Evolutionary conservation across 2,113 vertebrate genomes (phyloP).

Genomic region (Aphelocoma coerulescens): DNA sequence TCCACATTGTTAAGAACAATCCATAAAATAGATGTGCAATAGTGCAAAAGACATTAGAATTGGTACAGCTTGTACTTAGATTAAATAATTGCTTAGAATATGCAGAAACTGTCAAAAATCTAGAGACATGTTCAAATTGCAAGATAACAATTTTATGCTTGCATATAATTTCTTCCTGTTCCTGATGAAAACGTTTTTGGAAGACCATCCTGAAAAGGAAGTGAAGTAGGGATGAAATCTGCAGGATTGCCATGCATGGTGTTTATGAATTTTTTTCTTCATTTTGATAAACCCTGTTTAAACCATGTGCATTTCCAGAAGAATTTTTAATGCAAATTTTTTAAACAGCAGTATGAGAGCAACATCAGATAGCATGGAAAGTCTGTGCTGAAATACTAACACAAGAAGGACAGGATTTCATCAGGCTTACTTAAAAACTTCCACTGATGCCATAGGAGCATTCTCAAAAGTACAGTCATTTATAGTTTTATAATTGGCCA

Average conservation of each 20-base stretch:
- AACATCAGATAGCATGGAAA: not conserved
- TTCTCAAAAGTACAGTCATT: not conserved
- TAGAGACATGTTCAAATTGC: not conserved
- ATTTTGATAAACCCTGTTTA: not conserved
- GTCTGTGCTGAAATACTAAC: not conserved
- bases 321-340: not conserved
- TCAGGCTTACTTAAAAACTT: not conserved
- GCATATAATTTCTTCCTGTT: not conserved
- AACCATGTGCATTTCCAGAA: not conserved
- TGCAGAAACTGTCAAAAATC: not conserved
- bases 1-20: not conserved
- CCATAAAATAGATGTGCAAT: not conserved
- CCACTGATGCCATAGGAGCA: not conserved
- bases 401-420: not conserved
- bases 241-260: not conserved
- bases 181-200: not conserved
- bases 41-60: not conserved
- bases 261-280: not conserved
- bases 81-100: not conserved
- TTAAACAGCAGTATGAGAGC: not conserved
- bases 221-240: not conserved
- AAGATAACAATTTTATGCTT: not conserved
- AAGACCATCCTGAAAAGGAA: not conserved
- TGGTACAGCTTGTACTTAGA: not conserved
- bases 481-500: conserved; percentile 31